Evolutionary conservation across 2,113 vertebrate species (phyloP), one percentile per base, ranked within the genome.

Genomic region (Vidua macroura): DNA sequence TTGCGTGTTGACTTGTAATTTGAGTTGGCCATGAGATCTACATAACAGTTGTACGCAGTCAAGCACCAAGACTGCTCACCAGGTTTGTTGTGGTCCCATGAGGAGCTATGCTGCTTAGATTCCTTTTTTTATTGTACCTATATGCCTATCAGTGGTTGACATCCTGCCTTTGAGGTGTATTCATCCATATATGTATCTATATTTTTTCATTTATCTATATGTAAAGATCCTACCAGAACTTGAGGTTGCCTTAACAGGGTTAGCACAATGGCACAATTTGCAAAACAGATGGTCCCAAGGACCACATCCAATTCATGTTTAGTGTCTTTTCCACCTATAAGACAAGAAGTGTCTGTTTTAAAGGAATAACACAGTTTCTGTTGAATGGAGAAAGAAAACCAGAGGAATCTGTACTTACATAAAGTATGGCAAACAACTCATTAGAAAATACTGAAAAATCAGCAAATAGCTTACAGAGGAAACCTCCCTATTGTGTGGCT

Each of bases 281-380:
- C 58, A 88, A 95, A 94, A 72, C 68, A 90, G 68, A 92, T 6
- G 9, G 64, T 72, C 62, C 58, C 27, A 7, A 93, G 52, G 49
- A 83, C 60, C 53, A 83, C 11, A 56, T 70, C 60, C 86, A 88
- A 73, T 44, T 92, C 41, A 56, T 37, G 75, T 46, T 84, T 64
- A 56, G 76, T 68, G 76, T 72, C 85, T 81, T 93, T 94, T 96
- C 83, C 88, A 86, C 68, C 48, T 75, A 1, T n/a, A 86, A 85
- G 78, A 84, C 53, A 92, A 77, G 81, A 66, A 48, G 12, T 28
- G 53, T 58, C 64, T 90, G 80, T 63, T 94, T 92, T 86, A 86
- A 28, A 93, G 48, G 56, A 68, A 68, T 30, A 88, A 63, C 37
- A 53, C 25, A 9, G 62, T 93, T 93, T 92, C 44, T 68, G 28